phyloP scores from a whole-genome alignment of 2,113 vertebrate genomes.

The Deroptyus accipitrinus region DNA sequence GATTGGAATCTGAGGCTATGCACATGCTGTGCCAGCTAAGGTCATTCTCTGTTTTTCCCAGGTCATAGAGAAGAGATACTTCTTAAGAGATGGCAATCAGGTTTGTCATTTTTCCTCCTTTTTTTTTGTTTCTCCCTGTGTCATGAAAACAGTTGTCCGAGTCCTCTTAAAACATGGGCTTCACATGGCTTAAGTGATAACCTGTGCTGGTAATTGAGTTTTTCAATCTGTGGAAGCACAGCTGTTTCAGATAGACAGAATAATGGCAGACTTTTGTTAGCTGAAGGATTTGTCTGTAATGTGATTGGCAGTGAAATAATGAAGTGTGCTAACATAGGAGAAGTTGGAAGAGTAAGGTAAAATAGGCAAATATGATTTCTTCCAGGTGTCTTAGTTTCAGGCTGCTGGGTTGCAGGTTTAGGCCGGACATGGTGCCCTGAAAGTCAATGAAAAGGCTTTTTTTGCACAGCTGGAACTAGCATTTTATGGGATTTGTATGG shows the following conservation, averaged over 20 bases:
- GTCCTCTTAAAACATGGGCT: not conserved
- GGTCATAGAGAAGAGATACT: slow-evolving; percentile 98
- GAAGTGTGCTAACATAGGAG: not conserved
- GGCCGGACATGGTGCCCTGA: not conserved
- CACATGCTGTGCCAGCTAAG: not conserved
- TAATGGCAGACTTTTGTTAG: not conserved
- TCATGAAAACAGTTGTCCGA: not conserved
- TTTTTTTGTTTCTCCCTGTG: not conserved
- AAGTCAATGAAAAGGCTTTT: not conserved
- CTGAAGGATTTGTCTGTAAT: not conserved
- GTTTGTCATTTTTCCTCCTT: slow-evolving; percentile 69
- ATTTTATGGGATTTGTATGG: not conserved
- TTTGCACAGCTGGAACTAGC: not conserved
- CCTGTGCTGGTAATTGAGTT: not conserved
- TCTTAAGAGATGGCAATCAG: slow-evolving; percentile 88
- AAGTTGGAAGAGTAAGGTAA: not conserved
- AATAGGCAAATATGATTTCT: not conserved
- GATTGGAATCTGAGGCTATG: not conserved
- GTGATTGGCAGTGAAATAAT: not conserved
- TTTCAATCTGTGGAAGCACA: not conserved
- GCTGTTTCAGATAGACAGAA: not conserved
- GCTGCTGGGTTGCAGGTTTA: not conserved
- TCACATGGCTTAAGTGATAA: not conserved
- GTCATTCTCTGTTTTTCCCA: slow-evolving; percentile 58
- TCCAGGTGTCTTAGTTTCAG: not conserved